These are phyloP conservation scores for Lasioglossum pauxillum DNA, from an alignment of 2,888 invertebrate species.

Conservation along the genomic window DNA sequence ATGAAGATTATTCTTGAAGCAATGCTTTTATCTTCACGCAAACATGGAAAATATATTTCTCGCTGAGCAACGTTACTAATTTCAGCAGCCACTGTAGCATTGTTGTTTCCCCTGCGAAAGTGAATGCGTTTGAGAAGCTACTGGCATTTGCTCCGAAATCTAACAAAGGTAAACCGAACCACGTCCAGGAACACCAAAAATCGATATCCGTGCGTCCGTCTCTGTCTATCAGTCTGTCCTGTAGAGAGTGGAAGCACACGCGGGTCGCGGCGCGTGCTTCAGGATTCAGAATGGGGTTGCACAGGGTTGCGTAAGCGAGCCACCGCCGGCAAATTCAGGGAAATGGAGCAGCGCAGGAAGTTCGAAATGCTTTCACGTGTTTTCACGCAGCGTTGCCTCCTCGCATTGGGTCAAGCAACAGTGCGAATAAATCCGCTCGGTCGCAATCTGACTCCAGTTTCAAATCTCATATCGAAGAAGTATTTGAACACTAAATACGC, in stretches of 20 bases:
- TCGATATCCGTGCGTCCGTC: constrained; percentile 30
- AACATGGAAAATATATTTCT: background rate
- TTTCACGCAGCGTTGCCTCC: constrained; percentile 16
- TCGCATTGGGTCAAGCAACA: background rate
- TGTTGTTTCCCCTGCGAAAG: background rate
- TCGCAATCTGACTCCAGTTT: background rate
- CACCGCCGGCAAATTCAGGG: constrained; percentile 16
- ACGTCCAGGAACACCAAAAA: constrained; percentile 30
- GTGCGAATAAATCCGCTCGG: background rate
- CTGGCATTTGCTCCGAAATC: constrained; percentile 21
- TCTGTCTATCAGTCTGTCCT: background rate
- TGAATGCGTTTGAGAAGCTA: background rate
- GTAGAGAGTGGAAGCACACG: background rate
- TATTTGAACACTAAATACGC: too few species aligned
- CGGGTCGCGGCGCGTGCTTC: constrained; percentile 28
- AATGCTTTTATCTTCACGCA: background rate
- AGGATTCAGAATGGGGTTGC: constrained; percentile 47
- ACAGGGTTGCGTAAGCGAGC: constrained; percentile 50
- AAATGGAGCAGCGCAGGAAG: constrained; percentile 14
- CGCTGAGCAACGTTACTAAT: background rate
- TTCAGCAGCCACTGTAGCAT: background rate
- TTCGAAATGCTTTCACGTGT: background rate
- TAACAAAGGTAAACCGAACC: constrained; percentile 5
- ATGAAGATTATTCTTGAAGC: too few species aligned
- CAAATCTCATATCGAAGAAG: background rate